phyloP scores from a whole-genome alignment of 2,797 vertebrate species.

The Aotus griseimembra region DNA sequence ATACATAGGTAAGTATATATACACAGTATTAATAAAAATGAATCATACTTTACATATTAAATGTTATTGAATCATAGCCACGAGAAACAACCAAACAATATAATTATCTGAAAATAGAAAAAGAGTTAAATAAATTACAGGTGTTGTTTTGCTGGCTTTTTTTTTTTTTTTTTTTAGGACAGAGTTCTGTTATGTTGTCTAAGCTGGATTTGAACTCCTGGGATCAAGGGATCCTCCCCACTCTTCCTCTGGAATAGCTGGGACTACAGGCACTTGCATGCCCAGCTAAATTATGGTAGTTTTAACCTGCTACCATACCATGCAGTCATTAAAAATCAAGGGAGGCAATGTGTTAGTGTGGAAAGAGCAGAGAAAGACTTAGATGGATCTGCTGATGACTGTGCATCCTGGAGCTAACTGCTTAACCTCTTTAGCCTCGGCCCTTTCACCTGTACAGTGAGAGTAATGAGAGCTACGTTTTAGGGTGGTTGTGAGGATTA shows the following conservation, averaged over 20 bases:
- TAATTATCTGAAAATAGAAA: not conserved
- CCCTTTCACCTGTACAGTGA: not conserved
- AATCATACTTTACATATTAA: not conserved
- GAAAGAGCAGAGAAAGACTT: not conserved
- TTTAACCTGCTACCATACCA: not conserved
- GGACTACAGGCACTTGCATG: not conserved
- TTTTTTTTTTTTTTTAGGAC: not conserved
- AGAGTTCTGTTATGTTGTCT: not conserved
- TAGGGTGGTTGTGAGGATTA: not conserved
- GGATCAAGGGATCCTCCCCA: not conserved
- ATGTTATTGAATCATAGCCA: not conserved
- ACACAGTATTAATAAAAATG: not conserved
- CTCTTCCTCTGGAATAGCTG: not conserved
- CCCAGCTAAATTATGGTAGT: not conserved
- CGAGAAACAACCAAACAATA: not conserved
- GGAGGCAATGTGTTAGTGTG: not conserved
- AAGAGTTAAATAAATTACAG: not conserved
- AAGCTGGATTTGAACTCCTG: not conserved
- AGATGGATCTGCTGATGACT: not conserved
- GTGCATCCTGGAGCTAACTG: not conserved
- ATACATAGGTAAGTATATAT: not conserved
- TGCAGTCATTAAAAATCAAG: not conserved
- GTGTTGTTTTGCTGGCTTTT: too few species aligned
- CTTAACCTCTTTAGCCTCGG: not conserved
- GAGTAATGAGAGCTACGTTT: not conserved